A percentile compares a stretch with the other conserved stretches of the same genome.
These are phyloP conservation scores for Bombyx mandarina DNA, from an alignment of 1,140 invertebrate genomes.

Conservation along the genomic window DNA sequence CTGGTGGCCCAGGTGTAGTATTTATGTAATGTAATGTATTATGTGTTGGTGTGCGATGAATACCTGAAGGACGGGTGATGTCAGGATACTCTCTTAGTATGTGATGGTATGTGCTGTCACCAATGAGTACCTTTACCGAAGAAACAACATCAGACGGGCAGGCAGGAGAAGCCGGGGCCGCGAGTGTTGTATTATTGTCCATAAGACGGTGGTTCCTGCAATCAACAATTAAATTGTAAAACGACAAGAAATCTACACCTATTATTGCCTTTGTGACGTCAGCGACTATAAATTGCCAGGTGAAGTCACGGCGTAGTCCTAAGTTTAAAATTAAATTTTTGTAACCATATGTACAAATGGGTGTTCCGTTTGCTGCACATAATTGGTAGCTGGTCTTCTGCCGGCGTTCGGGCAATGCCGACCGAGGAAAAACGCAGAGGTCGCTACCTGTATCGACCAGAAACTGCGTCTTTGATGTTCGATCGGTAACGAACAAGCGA, in stretches of 20 bases:
- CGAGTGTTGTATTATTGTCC: too few relatives aligned
- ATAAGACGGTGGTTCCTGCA: too few relatives aligned
- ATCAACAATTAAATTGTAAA: too few relatives aligned
- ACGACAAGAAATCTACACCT: too few relatives aligned
- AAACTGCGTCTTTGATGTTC: neutral
- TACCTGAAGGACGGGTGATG: neutral
- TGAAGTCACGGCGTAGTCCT: too few relatives aligned
- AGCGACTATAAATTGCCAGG: too few relatives aligned
- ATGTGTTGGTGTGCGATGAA: neutral
- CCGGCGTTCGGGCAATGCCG: neutral
- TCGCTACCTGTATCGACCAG: constrained; percentile 8
- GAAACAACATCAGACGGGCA: neutral
- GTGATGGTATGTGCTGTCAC: neutral
- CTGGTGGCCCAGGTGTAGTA: neutral
- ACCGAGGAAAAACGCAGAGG: constrained; percentile 6
- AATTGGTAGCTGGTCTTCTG: constrained; percentile 14
- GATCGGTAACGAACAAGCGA: constrained; percentile 9
- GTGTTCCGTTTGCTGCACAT: constrained; percentile 19
- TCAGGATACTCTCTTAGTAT: neutral
- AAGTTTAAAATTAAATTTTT: too few relatives aligned
- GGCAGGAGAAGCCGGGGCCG: too few relatives aligned
- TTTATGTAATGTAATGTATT: neutral
- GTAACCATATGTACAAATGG: constrained; percentile 16
- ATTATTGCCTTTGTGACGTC: too few relatives aligned
- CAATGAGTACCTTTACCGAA: neutral